Base-by-base conservation (phyloP, 1,140 invertebrate species). In the Drosophila bocqueti region DNA sequence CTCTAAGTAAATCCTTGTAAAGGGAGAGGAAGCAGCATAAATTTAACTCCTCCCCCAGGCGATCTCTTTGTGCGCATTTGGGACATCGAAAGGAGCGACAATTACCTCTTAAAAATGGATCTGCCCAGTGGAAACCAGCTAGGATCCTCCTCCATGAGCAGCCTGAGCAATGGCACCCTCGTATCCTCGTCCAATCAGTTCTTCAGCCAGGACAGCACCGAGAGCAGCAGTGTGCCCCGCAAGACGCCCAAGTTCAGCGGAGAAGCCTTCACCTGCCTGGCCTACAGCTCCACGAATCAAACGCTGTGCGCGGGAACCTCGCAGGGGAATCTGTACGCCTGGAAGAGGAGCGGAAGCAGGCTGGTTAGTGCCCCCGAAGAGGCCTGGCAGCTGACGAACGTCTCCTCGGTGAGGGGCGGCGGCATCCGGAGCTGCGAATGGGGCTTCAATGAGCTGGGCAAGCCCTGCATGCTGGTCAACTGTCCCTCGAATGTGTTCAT, bases 11-110 rank as follows among this genome's bases (percentile, higher is more conserved):
- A 24, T 18, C 31, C 2, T 5, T 13, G 4, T 34, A 6, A 2
- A 40, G 16, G 1, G 16, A 7, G 15, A 15, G 4, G 4, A 5
- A 15, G 4, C 1, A 3, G 8, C 2, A 47, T 47, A 15, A 16
- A 16, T 2, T 10, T 26, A 9, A 18, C 5, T 8, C 8, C 10
- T 52, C 11, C 0, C 18, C 29, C 21, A 93, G 93, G 96, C 52
- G 97, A 97, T 87, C 94, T 96, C n/a, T 94, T 95, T 36, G 95
- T 99, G 26, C 95, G 98, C 82, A 95, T 99, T 81, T 99, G 98
- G 98, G 97, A 99, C 92, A 95, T 99, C 79, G 96, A 98, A 40
- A 96, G 96, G 50, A 97, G 98, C 57, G 98, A 99, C 83, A 99
- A 98, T 93, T 98, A 97, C 92, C 95, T 98, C 0, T 93, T 99